phyloP scores from a whole-genome alignment of 2,113 vertebrate species.

The Rhombomys opimus region DNA sequence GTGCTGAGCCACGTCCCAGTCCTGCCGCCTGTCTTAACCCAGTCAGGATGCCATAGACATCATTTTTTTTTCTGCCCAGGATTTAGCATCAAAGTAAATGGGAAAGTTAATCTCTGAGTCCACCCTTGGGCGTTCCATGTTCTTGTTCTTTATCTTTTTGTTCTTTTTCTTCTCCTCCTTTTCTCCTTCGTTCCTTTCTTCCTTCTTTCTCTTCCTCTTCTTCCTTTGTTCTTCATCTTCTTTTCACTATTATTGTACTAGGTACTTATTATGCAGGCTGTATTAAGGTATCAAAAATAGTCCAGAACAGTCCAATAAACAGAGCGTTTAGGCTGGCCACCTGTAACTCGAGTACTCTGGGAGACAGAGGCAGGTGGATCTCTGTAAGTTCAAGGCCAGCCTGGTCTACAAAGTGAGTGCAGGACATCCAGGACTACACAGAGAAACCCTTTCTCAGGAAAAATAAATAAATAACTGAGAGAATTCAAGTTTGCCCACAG shows the following conservation, averaged over 20 bases:
- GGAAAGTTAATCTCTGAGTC: conserved; percentile 18
- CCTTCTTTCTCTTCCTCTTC: not conserved
- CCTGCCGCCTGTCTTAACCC: not conserved
- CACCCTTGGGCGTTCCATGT: conserved; percentile 26
- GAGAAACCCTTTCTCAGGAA: too few species aligned
- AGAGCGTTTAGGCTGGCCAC: too few species aligned
- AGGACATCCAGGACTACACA: too few species aligned
- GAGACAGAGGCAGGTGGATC: too few species aligned
- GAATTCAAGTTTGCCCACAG: not conserved
- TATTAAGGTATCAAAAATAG: conserved; percentile 3
- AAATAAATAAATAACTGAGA: too few species aligned
- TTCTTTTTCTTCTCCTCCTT: not conserved
- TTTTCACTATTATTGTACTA: not conserved
- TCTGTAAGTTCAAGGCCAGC: too few species aligned
- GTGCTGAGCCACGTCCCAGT: not conserved
- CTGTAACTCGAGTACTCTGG: too few species aligned
- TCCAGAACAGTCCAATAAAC: not conserved
- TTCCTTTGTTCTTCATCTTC: not conserved
- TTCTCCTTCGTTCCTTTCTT: not conserved
- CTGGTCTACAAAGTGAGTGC: too few species aligned
- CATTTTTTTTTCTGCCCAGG: not conserved
- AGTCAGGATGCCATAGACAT: not conserved
- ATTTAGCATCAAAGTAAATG: conserved; percentile 50
- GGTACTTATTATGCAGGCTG: not conserved
- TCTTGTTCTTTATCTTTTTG: not conserved